Base-by-base conservation (phyloP, 2,888 invertebrate species). In the Phymatocera aterrima region DNA sequence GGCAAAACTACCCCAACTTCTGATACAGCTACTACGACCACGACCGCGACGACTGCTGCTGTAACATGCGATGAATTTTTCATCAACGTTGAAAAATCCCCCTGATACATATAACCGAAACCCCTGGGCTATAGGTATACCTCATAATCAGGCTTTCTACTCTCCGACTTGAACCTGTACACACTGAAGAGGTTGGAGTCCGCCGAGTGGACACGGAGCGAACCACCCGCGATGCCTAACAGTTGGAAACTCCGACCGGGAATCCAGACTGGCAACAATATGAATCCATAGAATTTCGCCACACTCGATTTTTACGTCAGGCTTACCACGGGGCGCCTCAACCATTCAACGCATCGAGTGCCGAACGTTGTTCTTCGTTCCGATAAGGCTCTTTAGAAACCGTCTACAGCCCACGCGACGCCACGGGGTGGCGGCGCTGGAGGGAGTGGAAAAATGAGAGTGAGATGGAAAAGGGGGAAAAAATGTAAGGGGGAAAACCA, bases 291-390 rank as follows among this genome's bases (percentile, higher is more conserved):
- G 72, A 40, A 40, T 43, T 46, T 28, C 43, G 43, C n/a, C 68
- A 34, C 72, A 18, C 72, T 72, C 72, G 72, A 51, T 51, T 48
- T 72, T 34, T 48, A 72, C 72, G 72, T 48, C 51, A 31, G 51
- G 72, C 72, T 72, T 51, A 51, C 72, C 31, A 24, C 72, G 51
- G 72, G 72, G 72, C 34, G 51, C 48, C 72, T 34, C 72, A 72
- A 51, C 51, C 72, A 72, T 51, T n/a, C n/a, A n/a, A n/a, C n/a
- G n/a, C 72, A 72, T 72, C 72, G 72, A 72, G 72, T 72, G 72
- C 72, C 72, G 72, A 72, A 72, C 72, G 72, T 72, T 72, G 72
- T 72, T 72, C 72, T 72, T 51, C 48, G n/a, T 51, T 10, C 3
- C 34, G 48, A 51, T n/a, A n/a, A 51, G 51, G 72, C 72, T 72